Evolutionary conservation across 1,140 invertebrate species (phyloP).

Genomic region (Pogonomyrmex barbatus): DNA sequence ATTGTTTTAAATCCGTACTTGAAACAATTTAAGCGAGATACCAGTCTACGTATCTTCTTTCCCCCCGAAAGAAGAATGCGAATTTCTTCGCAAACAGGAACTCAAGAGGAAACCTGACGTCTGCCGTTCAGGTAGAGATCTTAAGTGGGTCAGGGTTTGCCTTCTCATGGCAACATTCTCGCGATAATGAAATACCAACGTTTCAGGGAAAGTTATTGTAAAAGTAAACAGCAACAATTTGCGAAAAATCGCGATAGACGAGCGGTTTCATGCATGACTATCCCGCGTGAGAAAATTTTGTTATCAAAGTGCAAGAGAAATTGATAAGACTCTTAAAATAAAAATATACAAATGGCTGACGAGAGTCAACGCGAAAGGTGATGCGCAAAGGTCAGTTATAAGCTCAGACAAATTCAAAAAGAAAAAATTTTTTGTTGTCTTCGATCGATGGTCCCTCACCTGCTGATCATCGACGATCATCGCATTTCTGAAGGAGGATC

Average conservation of each 20-base stretch:
- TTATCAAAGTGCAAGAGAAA: not conserved
- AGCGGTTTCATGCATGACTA: not conserved
- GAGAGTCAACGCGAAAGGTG: no score
- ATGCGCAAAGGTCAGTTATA: no score
- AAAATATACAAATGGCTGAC: no score
- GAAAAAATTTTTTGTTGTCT: no score
- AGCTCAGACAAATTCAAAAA: no score
- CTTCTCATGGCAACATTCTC: not conserved
- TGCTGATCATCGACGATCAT: no score
- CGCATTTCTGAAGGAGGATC: not conserved
- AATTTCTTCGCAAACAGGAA: slow-evolving; percentile 5
- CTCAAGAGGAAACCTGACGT: not conserved
- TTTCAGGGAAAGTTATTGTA: not conserved
- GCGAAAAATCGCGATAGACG: not conserved
- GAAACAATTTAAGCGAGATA: not conserved
- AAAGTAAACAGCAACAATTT: not conserved
- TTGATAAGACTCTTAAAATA: no score
- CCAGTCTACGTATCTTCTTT: not conserved
- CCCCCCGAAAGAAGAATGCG: not conserved
- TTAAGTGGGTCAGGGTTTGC: slow-evolving; percentile 49
- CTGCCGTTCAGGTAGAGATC: not conserved
- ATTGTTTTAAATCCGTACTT: not conserved
- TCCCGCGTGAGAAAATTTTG: not conserved
- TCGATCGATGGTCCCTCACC: no score
- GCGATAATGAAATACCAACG: not conserved